A percentile compares a stretch with the other conserved stretches of the same genome.
Evolutionary conservation across 2,888 invertebrate species (phyloP).

Genomic region (Brenthis hecate): DNA sequence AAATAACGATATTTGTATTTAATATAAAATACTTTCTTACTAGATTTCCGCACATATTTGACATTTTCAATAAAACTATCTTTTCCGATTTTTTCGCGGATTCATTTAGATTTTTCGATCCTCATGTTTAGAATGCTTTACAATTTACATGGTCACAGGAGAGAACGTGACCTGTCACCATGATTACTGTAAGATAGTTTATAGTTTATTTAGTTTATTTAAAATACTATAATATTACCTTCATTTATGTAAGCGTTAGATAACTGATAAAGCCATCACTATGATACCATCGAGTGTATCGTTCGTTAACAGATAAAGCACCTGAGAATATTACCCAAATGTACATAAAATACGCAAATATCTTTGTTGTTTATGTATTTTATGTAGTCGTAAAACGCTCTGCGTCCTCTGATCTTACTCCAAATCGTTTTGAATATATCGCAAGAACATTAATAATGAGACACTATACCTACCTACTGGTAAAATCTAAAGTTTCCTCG

Average conservation of each 20-base stretch:
- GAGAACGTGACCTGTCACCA: neutral
- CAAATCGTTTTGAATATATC: slow-evolving; percentile 23
- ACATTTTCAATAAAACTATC: no score
- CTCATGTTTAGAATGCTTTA: no score
- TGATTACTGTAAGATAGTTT: no score
- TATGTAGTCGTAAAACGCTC: slow-evolving; percentile 28
- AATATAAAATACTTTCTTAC: no score
- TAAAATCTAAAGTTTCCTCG: neutral
- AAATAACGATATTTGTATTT: no score
- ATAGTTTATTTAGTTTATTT: no score
- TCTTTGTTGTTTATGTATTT: slow-evolving; percentile 19
- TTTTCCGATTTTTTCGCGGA: no score
- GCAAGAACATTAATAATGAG: slow-evolving; percentile 16
- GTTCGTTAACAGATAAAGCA: slow-evolving; percentile 16
- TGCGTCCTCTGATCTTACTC: slow-evolving; percentile 31
- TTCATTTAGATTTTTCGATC: no score
- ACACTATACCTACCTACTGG: neutral
- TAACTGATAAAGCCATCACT: neutral
- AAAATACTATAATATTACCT: no score
- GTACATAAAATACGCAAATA: slow-evolving; percentile 11
- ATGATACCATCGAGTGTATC: slow-evolving; percentile 14
- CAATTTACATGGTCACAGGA: no score
- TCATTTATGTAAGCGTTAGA: no score
- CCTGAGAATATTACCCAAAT: slow-evolving; percentile 14
- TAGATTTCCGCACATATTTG: no score